Percentiles rank a stretch among this genome's conserved stretches.
Conservation (phyloP, 1,140 invertebrate genomes). For the Drosophila lowei region DNA sequence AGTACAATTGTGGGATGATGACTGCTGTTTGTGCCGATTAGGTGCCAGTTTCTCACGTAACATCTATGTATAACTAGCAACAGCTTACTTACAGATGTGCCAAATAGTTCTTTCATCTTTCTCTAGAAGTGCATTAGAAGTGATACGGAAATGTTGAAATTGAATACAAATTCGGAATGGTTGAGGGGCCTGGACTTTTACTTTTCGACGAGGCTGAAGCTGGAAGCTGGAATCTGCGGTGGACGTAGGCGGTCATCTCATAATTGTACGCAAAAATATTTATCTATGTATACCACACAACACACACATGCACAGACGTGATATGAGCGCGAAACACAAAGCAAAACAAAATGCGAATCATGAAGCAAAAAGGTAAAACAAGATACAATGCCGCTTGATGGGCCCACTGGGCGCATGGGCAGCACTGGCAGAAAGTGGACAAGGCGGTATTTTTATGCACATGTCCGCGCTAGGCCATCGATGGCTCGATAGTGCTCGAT, state of each 20-base stretch:
- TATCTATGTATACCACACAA: slow-evolving; percentile 36
- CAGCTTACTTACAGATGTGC: too few species aligned
- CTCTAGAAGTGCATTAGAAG: too few species aligned
- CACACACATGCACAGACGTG: not conserved
- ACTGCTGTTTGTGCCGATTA: not conserved
- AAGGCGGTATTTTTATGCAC: too few species aligned
- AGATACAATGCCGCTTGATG: too few species aligned
- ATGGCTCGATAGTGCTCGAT: too few species aligned
- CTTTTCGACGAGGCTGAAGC: slow-evolving; percentile 30
- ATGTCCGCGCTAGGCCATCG: too few species aligned
- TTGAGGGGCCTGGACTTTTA: slow-evolving; percentile 3
- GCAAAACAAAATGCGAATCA: slow-evolving; percentile 17
- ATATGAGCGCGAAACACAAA: slow-evolving; percentile 13
- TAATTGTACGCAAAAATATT: slow-evolving; percentile 23
- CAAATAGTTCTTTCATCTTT: too few species aligned
- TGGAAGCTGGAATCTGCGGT: slow-evolving; percentile 6
- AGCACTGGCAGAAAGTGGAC: slow-evolving; percentile 6
- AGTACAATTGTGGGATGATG: too few species aligned
- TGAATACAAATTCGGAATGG: too few species aligned
- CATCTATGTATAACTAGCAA: too few species aligned
- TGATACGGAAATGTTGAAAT: too few species aligned
- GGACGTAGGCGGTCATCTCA: slow-evolving; percentile 13
- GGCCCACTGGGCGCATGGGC: slow-evolving; percentile 2
- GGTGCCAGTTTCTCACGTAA: slow-evolving; percentile 11
- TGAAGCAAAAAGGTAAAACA: not conserved